Percentiles rank a stretch among this genome's conserved stretches.
Conservation (phyloP, 2,797 vertebrate species). For the Falco novaeseelandiae region DNA sequence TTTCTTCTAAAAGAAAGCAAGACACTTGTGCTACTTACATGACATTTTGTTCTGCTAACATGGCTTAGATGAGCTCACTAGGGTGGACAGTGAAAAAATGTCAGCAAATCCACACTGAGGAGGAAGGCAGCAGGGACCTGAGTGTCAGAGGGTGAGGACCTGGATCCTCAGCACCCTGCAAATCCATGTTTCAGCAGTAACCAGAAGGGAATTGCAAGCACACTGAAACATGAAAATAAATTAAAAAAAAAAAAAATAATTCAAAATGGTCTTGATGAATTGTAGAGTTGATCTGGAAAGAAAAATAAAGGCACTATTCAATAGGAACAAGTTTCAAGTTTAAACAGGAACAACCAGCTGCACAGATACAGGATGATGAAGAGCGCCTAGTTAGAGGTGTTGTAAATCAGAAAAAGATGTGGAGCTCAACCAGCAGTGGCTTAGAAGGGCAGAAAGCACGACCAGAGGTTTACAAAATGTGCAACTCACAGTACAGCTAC, state of each 20-base stretch:
- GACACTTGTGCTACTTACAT: not conserved
- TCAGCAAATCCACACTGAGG: not conserved
- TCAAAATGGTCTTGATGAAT: not conserved
- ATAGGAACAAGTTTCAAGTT: not conserved
- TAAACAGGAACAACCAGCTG: not conserved
- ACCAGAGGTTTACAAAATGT: not conserved
- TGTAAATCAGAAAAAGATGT: not conserved
- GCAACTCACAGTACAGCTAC: not conserved
- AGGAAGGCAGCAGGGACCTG: not conserved
- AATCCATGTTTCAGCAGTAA: not conserved
- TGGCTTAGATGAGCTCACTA: not conserved
- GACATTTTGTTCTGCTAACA: not conserved
- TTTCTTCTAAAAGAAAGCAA: not conserved
- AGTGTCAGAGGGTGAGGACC: not conserved
- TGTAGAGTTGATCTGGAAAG: not conserved
- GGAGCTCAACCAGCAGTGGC: not conserved
- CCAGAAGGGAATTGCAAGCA: not conserved
- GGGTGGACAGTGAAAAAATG: not conserved
- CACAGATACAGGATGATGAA: not conserved
- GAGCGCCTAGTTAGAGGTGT: rapidly evolving
- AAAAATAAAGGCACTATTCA: not conserved
- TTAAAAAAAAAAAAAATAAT: not conserved
- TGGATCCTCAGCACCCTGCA: not conserved
- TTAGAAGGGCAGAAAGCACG: not conserved
- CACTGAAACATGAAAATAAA: not conserved